Base-by-base conservation (phyloP, 2,888 invertebrate species). In the Ischnus inquisitorius region DNA sequence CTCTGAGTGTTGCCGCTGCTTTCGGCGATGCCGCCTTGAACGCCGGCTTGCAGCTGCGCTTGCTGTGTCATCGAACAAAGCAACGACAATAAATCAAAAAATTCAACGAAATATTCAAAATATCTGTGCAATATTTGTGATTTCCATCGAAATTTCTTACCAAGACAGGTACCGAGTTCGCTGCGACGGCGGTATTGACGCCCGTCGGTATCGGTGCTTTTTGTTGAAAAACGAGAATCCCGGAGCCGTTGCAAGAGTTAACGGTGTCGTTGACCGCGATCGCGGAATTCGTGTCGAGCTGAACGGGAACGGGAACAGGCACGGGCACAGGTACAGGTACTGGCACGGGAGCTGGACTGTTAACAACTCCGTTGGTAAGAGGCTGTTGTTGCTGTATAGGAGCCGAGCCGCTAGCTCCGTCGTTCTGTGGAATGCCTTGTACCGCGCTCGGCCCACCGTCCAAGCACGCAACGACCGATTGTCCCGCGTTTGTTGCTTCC, bases 121-220 rank as follows among this genome's bases (percentile, higher is more conserved):
- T 6, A 34, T 34, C 6, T 0, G 1, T 6, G 8, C 4, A 2
- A 34, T 8, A n/a, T 46, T 71, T 57, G 51, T 68, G 39, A 62
- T 5, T 28, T 5, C 25, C n/a, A 25, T 12, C 5, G 28, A 25
- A 10, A 68, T 48, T 10, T 41, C 95, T 95, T 92, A 97, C 97
- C 95, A 97, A 93, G 89, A 97, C 96, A 74, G 97, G 96, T 90
- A 97, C 95, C 92, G 95, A 95, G 74, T 95, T 94, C 34, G 95
- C 90, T 68, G 89, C 88, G 43, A 83, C 76, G 28, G 84, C 69
- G 68, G 81, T 81, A 71, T 86, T 86, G 14, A 84, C 72, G 75
- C 87, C 86, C 57, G 85, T 76, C 88, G 93, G 94, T 69, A 94
- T 93, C 57, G 94, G 92, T 72, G 94, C 91, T 87, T 93, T 94